phyloP scores from a whole-genome alignment of 2,888 invertebrate species.

The Invenusta paracnida region DNA sequence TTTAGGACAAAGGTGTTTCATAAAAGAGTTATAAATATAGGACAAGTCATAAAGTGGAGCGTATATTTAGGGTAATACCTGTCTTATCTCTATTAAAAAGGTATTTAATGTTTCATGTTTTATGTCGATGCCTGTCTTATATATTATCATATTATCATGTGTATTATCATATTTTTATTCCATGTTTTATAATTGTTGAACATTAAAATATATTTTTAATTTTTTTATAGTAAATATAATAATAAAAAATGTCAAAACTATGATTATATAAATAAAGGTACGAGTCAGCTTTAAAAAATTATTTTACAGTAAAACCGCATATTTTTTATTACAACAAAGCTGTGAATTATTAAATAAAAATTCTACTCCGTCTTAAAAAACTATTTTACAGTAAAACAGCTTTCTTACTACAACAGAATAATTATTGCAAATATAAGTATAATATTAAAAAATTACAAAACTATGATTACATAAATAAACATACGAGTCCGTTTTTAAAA shows the following conservation, averaged over 20 bases:
- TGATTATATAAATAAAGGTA: background rate
- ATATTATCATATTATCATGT: background rate
- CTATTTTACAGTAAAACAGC: too few relatives aligned
- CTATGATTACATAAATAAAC: slow-evolving; percentile 6
- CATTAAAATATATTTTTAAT: background rate
- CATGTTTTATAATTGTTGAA: background rate
- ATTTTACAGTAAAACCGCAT: slow-evolving; percentile 1
- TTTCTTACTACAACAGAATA: too few relatives aligned
- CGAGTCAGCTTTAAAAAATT: background rate
- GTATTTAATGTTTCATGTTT: background rate
- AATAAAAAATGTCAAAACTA: background rate
- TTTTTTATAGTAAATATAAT: background rate
- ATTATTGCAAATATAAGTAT: background rate
- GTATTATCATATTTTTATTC: background rate
- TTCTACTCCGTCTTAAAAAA: too few relatives aligned
- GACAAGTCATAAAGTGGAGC: slow-evolving; percentile 12
- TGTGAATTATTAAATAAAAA: too few relatives aligned
- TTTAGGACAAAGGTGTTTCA: slow-evolving; percentile 12
- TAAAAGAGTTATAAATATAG: background rate
- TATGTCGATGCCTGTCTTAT: background rate
- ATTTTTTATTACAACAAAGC: background rate
- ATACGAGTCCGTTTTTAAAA: slow-evolving; percentile 11
- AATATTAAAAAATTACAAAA: background rate
- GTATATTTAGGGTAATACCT: background rate
- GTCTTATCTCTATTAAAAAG: background rate